These are phyloP conservation scores for Rhinoderma darwinii DNA, from an alignment of 2,113 vertebrate species.

Conservation along the genomic window DNA sequence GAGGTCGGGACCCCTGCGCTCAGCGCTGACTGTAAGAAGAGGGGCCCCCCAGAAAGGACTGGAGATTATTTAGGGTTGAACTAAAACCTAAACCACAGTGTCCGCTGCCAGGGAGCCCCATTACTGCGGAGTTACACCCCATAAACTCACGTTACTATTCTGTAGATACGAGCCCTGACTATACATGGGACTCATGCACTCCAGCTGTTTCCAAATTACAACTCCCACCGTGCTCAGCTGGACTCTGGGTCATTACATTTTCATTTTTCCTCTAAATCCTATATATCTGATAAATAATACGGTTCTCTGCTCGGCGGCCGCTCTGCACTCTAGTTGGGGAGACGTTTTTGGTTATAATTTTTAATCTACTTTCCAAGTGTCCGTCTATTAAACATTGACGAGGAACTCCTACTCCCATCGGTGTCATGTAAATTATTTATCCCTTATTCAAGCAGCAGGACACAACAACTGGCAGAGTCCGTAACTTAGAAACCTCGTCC, in stretches of 20 bases:
- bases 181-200: neutral
- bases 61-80: no score
- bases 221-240: neutral
- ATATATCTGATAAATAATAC: neutral
- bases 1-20: no score
- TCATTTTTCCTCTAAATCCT: neutral
- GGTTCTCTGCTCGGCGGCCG: neutral
- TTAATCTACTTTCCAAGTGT: neutral
- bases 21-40: no score
- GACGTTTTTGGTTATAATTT: neutral
- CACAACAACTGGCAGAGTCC: neutral
- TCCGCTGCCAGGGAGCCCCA: no score
- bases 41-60: no score
- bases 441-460: neutral
- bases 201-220: neutral
- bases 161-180: no score
- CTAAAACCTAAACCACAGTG: no score
- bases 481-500: slow-evolving; percentile 17
- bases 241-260: neutral
- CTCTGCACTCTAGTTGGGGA: neutral
- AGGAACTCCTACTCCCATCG: neutral
- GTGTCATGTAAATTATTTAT: slow-evolving; percentile 10
- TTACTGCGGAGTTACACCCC: no score
- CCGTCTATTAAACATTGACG: slow-evolving; percentile 2
- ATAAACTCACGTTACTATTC: no score